Evolutionary conservation across 2,888 invertebrate species (phyloP), one percentile per base, ranked within the genome.

Genomic region (Eledone cirrhosa): DNA sequence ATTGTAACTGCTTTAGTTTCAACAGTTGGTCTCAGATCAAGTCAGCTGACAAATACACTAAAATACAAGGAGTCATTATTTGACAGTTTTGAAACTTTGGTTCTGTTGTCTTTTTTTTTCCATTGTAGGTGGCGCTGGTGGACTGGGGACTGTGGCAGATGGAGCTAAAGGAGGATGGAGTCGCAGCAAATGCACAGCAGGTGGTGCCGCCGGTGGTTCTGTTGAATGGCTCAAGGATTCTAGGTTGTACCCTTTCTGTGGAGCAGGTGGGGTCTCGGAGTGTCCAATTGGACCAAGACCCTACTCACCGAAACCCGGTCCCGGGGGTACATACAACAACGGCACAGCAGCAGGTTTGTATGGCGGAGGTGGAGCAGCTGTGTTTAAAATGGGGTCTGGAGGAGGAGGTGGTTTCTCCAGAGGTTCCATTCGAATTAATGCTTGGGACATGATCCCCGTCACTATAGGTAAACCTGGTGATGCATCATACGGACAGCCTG

Each of bases 51-150:
- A n/a, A n/a, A n/a, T n/a, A n/a, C n/a, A n/a, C n/a, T n/a, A n/a
- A n/a, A n/a, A n/a, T n/a, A n/a, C n/a, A n/a, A n/a, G n/a, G n/a
- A n/a, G n/a, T n/a, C n/a, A n/a, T n/a, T n/a, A n/a, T n/a, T n/a
- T n/a, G n/a, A n/a, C n/a, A n/a, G 48, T 19, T 19, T 69, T 22
- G 47, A 47, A 41, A 47, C n/a, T n/a, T n/a, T n/a, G n/a, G n/a
- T n/a, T n/a, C n/a, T 29, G 13, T 78, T 27, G 5, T 41, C 41
- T 41, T 31, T 80, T 79, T 31, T 24, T 41, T 19, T 83, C 79
- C 69, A 79, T 78, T 41, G 79, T 79, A 41, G 83, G 83, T n/a
- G 83, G 83, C 14, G 82, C 82, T 27, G 82, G 82, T 4, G 83
- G 83, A 11, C 77, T 81, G 65, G 81, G 80, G n/a, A 72, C 59